These are phyloP conservation scores for Drosophila jambulina DNA, from an alignment of 1,140 invertebrate genomes.

Conservation along the genomic window DNA sequence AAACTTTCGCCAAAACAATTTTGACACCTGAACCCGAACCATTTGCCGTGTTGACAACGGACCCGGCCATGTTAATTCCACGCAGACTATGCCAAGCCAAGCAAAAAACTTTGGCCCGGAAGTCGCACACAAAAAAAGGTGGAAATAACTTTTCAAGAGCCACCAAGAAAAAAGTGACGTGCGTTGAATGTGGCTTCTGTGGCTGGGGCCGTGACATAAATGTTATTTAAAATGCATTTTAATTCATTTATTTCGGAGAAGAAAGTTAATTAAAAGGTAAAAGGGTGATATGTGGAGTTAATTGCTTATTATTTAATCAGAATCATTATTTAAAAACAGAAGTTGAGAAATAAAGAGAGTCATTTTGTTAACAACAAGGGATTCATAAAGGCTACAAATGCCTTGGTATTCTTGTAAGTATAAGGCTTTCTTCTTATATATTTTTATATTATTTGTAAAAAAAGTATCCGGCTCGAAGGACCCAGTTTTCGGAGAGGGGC, in stretches of 20 bases:
- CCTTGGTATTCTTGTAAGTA: not conserved
- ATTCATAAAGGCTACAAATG: not conserved
- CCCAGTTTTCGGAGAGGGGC: no score
- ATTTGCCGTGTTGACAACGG: slow-evolving; percentile 74
- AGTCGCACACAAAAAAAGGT: slow-evolving; percentile 6
- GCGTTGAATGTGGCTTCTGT: slow-evolving; percentile 18
- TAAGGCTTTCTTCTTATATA: not conserved
- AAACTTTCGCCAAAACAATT: slow-evolving; percentile 74
- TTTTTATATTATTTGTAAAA: not conserved
- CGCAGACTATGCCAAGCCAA: slow-evolving; percentile 34
- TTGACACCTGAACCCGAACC: slow-evolving; percentile 74
- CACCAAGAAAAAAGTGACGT: not conserved
- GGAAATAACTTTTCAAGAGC: slow-evolving; percentile 26
- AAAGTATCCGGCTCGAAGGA: not conserved
- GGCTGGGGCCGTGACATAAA: slow-evolving; percentile 6
- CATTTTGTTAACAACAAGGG: not conserved
- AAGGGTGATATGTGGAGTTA: not conserved
- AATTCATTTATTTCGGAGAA: slow-evolving; percentile 3
- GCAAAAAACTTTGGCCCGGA: slow-evolving; percentile 31
- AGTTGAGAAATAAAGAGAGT: rapidly evolving
- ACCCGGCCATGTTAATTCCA: slow-evolving; percentile 67
- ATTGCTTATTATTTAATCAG: not conserved
- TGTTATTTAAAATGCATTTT: slow-evolving; percentile 29
- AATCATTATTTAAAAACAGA: not conserved
- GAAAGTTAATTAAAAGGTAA: not conserved